A percentile compares a stretch with the other conserved stretches of the same genome.
phyloP scores from a whole-genome alignment of 2,113 vertebrate species.

The Periophthalmodon schlosseri region DNA sequence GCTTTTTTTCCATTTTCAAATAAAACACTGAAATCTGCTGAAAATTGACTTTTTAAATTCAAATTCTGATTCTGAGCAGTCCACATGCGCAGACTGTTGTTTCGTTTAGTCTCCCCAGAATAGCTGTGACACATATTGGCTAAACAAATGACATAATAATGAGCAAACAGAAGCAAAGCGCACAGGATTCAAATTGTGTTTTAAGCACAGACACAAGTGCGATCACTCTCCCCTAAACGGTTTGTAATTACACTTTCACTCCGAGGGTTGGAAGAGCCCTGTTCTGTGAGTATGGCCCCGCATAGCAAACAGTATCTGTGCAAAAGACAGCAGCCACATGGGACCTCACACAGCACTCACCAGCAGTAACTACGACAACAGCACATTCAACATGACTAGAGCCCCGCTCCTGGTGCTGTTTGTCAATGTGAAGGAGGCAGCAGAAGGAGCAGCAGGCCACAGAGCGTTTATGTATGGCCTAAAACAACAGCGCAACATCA shows the following conservation, averaged over 20 bases:
- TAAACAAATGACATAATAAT: background rate
- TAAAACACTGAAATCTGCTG: too few relatives aligned
- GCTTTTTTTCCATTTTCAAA: too few relatives aligned
- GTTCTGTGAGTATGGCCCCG: background rate
- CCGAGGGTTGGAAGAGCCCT: background rate
- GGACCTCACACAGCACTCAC: background rate
- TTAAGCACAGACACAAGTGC: background rate
- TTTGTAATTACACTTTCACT: background rate
- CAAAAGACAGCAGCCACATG: constrained; percentile 5
- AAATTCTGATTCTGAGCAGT: too few relatives aligned
- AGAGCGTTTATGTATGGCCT: background rate
- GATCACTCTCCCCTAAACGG: background rate
- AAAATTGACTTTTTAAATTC: too few relatives aligned
- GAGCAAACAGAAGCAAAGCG: background rate
- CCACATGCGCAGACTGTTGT: too few relatives aligned
- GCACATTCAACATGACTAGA: background rate
- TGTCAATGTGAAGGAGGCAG: background rate
- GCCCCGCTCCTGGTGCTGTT: background rate
- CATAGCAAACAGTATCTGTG: background rate
- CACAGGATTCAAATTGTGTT: background rate
- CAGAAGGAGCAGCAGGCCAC: background rate
- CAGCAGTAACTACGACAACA: background rate
- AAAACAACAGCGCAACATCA: background rate
- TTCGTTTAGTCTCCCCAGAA: too few relatives aligned
- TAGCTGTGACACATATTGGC: background rate